Conservation (phyloP, 1,140 invertebrate species). For the Macrobrachium rosenbergii region DNA sequence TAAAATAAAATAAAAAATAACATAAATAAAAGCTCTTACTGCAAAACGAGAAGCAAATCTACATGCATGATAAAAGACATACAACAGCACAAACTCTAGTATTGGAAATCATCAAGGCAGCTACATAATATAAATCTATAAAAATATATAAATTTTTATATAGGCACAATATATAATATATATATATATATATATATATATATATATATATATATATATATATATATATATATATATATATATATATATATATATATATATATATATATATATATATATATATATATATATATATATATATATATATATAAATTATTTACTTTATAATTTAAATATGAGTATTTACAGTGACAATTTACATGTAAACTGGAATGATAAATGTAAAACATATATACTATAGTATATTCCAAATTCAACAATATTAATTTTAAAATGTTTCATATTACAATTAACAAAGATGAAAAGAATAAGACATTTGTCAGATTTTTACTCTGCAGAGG, state of each 20-base stretch:
- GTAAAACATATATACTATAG: background rate
- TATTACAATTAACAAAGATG: no score
- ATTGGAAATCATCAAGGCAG: background rate
- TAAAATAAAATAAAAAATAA: no score
- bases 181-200: background rate
- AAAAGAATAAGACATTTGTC: no score
- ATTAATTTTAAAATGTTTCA: no score
- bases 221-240: constrained; percentile 26
- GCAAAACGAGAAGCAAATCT: background rate
- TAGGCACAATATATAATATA: background rate
- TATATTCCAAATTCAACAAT: constrained; percentile 2
- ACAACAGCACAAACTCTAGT: background rate
- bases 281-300: constrained; percentile 3
- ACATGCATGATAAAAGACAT: constrained; percentile 32
- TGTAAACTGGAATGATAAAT: constrained; percentile 7
- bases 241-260: constrained; percentile 4
- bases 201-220: constrained; percentile 25
- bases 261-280: constrained; percentile 2
- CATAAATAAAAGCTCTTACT: no score
- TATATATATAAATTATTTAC: background rate
- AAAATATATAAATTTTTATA: constrained; percentile 35
- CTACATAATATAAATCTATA: constrained; percentile 5
- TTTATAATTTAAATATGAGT: no score
- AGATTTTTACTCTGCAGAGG: no score
- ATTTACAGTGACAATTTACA: background rate